Evolutionary conservation across 1,140 invertebrate species (phyloP).

Genomic region (Papilio helenus): DNA sequence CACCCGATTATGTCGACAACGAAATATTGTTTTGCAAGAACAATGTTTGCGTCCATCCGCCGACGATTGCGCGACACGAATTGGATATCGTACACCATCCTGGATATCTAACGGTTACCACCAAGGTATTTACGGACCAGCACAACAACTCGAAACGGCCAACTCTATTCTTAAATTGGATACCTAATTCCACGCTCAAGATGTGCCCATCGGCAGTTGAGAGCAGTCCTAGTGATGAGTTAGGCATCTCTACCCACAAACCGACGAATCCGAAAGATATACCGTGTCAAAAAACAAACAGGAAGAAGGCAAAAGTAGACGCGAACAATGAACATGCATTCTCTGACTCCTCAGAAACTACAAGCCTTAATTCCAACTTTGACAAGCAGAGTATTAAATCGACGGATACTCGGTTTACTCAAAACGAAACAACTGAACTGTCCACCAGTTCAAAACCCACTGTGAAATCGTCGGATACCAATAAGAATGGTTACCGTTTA

Average conservation of each 20-base stretch:
- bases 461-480: constrained; percentile 72
- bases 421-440: constrained; percentile 71
- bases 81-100: constrained; percentile 94
- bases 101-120: constrained; percentile 94
- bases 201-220: constrained; percentile 92
- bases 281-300: constrained; percentile 50
- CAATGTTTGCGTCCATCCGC: constrained; percentile 98
- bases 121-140: constrained; percentile 88
- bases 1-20: constrained; percentile 88
- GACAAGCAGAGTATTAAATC: constrained; percentile 79
- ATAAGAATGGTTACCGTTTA: constrained; percentile 65
- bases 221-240: constrained; percentile 80
- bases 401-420: constrained; percentile 69
- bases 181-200: constrained; percentile 94
- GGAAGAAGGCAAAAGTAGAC: constrained; percentile 58
- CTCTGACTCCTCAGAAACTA: constrained; percentile 81
- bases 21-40: constrained; percentile 95
- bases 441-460: constrained; percentile 73
- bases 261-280: constrained; percentile 63
- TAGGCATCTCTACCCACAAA: constrained; percentile 57
- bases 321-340: constrained; percentile 73
- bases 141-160: constrained; percentile 88
- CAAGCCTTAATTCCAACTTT: constrained; percentile 79
- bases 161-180: constrained; percentile 95
- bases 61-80: constrained; percentile 89